Evolutionary conservation across 2,888 invertebrate genomes (phyloP), one percentile per base, ranked within the genome.

Genomic region (Oscheius sp.): DNA sequence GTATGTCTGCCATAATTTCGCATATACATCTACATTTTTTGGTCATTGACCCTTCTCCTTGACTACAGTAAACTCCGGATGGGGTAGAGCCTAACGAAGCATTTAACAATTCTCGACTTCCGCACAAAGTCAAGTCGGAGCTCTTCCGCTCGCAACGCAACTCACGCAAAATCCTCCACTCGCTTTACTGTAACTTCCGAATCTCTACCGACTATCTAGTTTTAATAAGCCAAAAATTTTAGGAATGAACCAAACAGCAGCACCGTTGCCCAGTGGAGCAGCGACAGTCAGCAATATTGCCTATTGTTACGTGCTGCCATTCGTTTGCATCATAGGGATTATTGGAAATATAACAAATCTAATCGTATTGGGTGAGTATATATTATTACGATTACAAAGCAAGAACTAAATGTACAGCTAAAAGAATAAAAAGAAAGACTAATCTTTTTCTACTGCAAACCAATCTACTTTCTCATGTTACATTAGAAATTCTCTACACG

Each of bases 301-400:
- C 62, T 85, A 85, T 70, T 83, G 82, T 71, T 86, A 86, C 70
- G 81, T 86, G 20, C 77, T 86, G 69, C 86, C 86, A 12, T 73
- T 73, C 38, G 80, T 86, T 56, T 85, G 85, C 72, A 30, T 61
- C 20, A 44, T 68, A 26, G 77, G 78, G 63, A 78, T 78, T 14
- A 75, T 76, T 68, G 80, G 80, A 45, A 83, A 80, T 68, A 74
- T 80, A 62, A 82, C 83, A 67, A 86, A 86, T 63, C 72, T 86
- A 24, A 73, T 84, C 51, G 85, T 85, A 9, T 71, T 86, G 9
- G 67, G 67, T 67, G 20, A 49, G 67, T 44, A 5, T 12, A 17
- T 47, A 9, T 12, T 47, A 47, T 12, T 20, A 9, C 14, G 3
- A 20, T 24, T 28, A 50, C 14, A 50, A 26, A 50, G 17, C 20